Conservation (phyloP, 1,140 invertebrate species). For the Mizuhopecten yessoensis region DNA sequence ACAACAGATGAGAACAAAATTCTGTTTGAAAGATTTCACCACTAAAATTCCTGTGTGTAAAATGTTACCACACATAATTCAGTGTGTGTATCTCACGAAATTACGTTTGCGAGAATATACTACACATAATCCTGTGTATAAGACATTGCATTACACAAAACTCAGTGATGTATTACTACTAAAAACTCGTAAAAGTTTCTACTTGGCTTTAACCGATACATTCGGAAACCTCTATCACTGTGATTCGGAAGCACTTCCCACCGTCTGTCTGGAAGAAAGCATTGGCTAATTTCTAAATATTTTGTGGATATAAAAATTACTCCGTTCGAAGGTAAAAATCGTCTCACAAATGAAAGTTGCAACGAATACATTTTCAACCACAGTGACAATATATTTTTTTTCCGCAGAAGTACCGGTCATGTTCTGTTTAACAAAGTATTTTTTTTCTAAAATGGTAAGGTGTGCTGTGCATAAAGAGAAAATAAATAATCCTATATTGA, state of each 20-base stretch:
- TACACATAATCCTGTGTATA: neutral
- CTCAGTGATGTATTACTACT: neutral
- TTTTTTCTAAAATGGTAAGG: neutral
- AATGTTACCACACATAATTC: neutral
- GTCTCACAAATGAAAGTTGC: too few relatives aligned
- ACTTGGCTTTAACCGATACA: neutral
- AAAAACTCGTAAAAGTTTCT: neutral
- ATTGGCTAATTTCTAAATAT: too few relatives aligned
- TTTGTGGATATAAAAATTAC: too few relatives aligned
- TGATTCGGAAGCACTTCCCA: too few relatives aligned
- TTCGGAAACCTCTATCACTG: neutral
- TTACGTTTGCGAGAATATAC: neutral
- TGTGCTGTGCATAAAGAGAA: neutral
- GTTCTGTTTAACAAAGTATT: neutral
- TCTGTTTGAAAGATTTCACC: neutral
- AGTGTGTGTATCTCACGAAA: neutral
- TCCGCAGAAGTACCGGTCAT: conserved; percentile 1
- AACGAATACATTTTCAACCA: too few relatives aligned
- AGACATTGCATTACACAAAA: neutral
- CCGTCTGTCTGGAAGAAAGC: too few relatives aligned
- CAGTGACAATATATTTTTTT: too few relatives aligned
- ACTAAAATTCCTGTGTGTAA: neutral
- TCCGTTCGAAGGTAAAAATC: too few relatives aligned
- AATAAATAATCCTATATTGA: conserved; percentile 9
- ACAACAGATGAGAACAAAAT: neutral